Evolutionary conservation across 2,888 invertebrate genomes (phyloP).

Genomic region (Apodemia hepburni): DNA sequence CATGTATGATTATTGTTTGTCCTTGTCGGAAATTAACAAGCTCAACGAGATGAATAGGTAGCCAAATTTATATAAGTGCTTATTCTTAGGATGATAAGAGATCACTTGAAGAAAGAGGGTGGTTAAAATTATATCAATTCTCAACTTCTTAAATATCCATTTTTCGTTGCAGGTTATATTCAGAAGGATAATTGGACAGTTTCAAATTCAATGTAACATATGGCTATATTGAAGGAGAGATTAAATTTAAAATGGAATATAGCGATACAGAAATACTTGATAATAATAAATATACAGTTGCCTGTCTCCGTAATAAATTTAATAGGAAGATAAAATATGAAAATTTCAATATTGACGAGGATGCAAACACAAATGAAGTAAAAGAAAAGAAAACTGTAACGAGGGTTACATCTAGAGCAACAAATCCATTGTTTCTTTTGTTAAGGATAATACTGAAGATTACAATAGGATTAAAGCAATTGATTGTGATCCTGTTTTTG

Average conservation of each 20-base stretch:
- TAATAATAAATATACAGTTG: constrained; percentile 17
- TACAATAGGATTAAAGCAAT: constrained; percentile 40
- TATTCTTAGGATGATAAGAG: no score
- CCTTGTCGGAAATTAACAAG: no score
- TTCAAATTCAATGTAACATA: constrained; percentile 22
- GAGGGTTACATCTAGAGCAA: constrained; percentile 57
- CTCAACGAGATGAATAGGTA: no score
- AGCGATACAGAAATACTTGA: constrained; percentile 19
- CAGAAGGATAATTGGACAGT: constrained; percentile 1
- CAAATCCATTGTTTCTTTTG: constrained; percentile 63
- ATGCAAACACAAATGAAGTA: constrained; percentile 18
- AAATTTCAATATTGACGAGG: not conserved
- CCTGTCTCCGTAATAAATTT: not conserved
- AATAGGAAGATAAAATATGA: constrained; percentile 19
- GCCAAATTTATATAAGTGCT: no score
- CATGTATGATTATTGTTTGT: no score
- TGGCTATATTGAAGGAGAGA: constrained; percentile 23
- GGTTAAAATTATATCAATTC: not conserved
- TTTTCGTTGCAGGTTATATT: constrained; percentile 23
- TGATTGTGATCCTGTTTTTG: constrained; percentile 44
- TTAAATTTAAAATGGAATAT: constrained; percentile 24
- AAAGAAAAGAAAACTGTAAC: constrained; percentile 22
- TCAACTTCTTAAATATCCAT: not conserved
- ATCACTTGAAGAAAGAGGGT: no score
- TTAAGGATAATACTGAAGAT: constrained; percentile 50